These are phyloP conservation scores for Morelia viridis DNA, from an alignment of 2,797 vertebrate species.

Conservation along the genomic window DNA sequence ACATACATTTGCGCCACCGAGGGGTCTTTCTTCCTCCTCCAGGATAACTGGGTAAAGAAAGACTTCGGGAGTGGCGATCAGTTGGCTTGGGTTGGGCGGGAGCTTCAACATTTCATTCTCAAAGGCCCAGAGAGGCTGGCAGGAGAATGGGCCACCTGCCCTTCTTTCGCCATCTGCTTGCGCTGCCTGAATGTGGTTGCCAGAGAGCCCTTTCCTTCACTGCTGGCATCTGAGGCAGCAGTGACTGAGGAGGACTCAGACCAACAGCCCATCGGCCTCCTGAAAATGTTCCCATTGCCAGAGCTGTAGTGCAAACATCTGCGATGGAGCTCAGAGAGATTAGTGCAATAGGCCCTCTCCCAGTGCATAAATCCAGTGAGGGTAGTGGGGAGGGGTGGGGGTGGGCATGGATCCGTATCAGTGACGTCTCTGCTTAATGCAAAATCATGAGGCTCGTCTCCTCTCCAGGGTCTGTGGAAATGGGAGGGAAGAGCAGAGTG, in stretches of 20 bases:
- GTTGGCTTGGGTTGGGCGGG: neutral
- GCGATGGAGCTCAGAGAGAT: conserved; percentile 12
- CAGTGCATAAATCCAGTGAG: neutral
- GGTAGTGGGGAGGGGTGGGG: neutral
- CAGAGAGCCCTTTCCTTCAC: neutral
- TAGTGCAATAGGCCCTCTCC: conserved; percentile 19
- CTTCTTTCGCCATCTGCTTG: conserved; percentile 9
- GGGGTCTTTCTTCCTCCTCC: neutral
- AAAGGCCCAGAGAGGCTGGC: neutral
- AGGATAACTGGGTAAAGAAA: conserved; percentile 18
- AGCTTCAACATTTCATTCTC: neutral
- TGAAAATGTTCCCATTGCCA: neutral
- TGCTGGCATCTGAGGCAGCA: conserved; percentile 3
- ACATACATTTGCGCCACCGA: too few relatives aligned
- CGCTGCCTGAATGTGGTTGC: neutral
- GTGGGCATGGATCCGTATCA: neutral
- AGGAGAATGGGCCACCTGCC: neutral
- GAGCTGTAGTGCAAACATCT: conserved; percentile 24
- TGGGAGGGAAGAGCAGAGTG: neutral
- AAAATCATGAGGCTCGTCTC: rapidly evolving
- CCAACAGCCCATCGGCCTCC: conserved; percentile 44
- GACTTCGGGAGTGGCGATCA: neutral
- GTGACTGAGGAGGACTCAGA: conserved; percentile 34
- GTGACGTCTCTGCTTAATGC: neutral
- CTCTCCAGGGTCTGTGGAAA: neutral